Evolutionary conservation across 2,797 vertebrate genomes (phyloP).

Genomic region (Acrossocheilus fasciatus): DNA sequence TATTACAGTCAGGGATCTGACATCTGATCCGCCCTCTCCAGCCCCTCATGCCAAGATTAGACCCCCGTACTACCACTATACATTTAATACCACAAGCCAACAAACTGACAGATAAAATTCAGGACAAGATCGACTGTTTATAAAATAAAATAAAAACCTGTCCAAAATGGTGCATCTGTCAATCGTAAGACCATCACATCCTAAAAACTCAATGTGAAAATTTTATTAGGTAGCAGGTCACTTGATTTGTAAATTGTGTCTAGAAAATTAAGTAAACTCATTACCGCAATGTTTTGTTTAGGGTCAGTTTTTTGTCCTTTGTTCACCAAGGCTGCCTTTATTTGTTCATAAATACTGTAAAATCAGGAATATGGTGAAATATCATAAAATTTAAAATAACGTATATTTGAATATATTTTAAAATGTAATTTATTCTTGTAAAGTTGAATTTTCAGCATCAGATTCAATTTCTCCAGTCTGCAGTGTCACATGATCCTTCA

Average conservation of each 20-base stretch:
- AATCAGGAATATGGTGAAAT: neutral
- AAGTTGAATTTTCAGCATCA: neutral
- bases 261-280: neutral
- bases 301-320: neutral
- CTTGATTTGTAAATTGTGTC: neutral
- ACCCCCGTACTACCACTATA: slow-evolving; percentile 12
- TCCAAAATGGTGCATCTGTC: neutral
- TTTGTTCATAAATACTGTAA: neutral
- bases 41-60: slow-evolving; percentile 56
- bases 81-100: slow-evolving; percentile 5
- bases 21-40: slow-evolving; percentile 41
- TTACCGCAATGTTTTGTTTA: neutral
- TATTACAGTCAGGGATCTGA: slow-evolving; percentile 41
- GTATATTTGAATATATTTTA: neutral
- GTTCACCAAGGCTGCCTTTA: neutral
- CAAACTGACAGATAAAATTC: slow-evolving; percentile 19
- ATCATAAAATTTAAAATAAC: neutral
- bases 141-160: neutral
- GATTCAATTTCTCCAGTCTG: neutral
- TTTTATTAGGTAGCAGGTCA: neutral
- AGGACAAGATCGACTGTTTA: slow-evolving; percentile 5
- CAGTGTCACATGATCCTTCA: neutral
- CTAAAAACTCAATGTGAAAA: neutral
- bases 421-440: neutral
- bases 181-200: neutral